Evolutionary conservation across 2,888 invertebrate species (phyloP), one percentile per base, ranked within the genome.

Genomic region (Xestobium rufovillosum): DNA sequence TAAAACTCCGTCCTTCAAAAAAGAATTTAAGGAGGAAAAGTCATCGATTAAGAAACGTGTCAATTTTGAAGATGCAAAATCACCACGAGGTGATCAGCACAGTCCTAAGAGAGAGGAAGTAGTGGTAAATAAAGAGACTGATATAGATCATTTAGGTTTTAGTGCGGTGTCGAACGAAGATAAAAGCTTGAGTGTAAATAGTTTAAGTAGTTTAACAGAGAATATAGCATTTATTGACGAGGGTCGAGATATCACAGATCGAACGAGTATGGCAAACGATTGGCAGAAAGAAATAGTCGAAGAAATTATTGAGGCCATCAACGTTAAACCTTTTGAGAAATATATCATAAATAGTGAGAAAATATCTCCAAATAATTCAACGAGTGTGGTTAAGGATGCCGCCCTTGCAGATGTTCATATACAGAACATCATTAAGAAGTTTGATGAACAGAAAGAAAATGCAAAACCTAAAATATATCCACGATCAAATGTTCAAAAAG

Each of bases 221-320:
- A 57, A 49, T 35, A 60, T 67, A 26, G 55, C 57, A 35, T 67
- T 60, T 45, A 67, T 67, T 13, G 67, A 67, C 40, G 61, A 62
- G 48, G 61, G 60, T 14, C 52, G 58, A 32, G 64, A 64, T 45
- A 48, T 64, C 32, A 63, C 63, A 2, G 67, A 67, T 48, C 50
- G 67, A 26, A 61, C 63, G 28, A 65, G 61, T 39, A 66, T 66
- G 65, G 53, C 55, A 8, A 48, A 50, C 8, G 58, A 60, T 34
- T 54, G 54, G 55, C 52, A 54, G 31, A 55, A 55, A 36, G 59
- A 60, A 45, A 57, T 55, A 17, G 53, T 55, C 10, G 58, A 57
- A 26, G 56, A 56, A 43, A 49, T 53, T 36, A 53, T 52, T 17
- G 56, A 53, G 8, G 41, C 46, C 2, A 48, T 49, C 9, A 51